Evolutionary conservation across 1,140 invertebrate species (phyloP), one percentile per base, ranked within the genome.

Genomic region (Helicoverpa zea): DNA sequence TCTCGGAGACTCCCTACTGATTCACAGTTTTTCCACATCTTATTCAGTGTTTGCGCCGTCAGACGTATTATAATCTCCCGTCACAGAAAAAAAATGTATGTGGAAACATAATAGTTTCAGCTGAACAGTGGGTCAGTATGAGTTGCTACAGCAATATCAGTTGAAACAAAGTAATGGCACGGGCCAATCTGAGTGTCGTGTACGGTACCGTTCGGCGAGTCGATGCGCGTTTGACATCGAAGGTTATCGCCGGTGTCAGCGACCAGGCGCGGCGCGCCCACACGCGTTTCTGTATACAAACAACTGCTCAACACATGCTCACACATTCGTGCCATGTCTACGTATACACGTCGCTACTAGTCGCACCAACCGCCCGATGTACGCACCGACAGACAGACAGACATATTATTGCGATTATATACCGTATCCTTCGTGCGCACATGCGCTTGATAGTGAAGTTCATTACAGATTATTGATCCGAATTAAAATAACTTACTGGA

Each of bases 161-260:
- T 56, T 35, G 30, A 73, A 52, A 73, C 70, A 56, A 72, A 75
- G 75, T 68, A 49, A n/a, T 49, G 52, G 76, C 52, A 58, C 63
- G 51, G 64, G 52, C 51, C 64, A 58, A 70, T 47, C n/a, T 52
- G 14, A 49, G 52, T 58, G 64, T 66, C 61, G 43, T 88, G 84
- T 83, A 47, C 82, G 85, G 73, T 88, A 85, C 90, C 91, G 90
- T 91, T 89, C 83, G 84, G 77, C 80, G 87, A 84, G 79, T 76
- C 66, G 85, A 80, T 82, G 83, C 84, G 90, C 88, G 89, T 87
- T 90, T 91, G 92, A 93, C 92, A 93, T 89, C 88, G 91, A 93
- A 94, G 93, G 92, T 94, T 94, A 94, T 94, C 93, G 87, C 72
- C 88, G 91, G 89, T 89, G 92, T 94, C 93, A 93, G 87, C 93